Percentiles rank a stretch among this genome's conserved stretches.
phyloP scores from a whole-genome alignment of 2,113 vertebrate genomes.

The Pachycephala philippinensis region DNA sequence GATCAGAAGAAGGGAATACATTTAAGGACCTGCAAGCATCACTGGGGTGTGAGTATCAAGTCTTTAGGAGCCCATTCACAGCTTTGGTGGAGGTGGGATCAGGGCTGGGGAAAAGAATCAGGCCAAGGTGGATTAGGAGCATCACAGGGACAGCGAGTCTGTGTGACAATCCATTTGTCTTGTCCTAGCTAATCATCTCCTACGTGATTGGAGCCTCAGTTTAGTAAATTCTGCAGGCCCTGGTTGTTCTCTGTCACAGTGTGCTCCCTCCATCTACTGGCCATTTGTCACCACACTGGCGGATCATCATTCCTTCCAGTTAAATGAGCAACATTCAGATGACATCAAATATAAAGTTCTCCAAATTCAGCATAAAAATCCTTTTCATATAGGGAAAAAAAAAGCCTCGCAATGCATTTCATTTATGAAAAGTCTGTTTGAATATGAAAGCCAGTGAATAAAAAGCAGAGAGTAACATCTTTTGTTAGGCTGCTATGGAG shows the following conservation, averaged over 20 bases:
- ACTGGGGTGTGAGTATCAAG: not conserved
- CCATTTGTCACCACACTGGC: not conserved
- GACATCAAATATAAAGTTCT: not conserved
- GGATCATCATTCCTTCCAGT: not conserved
- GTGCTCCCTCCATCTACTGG: constrained; percentile 15
- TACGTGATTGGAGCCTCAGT: not conserved
- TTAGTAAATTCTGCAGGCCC: not conserved
- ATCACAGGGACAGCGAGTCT: not conserved
- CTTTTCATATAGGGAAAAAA: not conserved
- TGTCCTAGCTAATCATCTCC: not conserved
- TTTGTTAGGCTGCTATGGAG: not conserved
- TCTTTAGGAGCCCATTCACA: not conserved
- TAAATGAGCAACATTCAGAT: not conserved
- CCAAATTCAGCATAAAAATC: not conserved
- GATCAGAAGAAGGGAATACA: not conserved
- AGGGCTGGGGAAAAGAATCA: not conserved
- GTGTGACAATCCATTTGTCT: not conserved
- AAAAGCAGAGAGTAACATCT: not conserved
- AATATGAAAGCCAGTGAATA: not conserved
- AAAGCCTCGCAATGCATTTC: not conserved
- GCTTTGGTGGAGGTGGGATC: not conserved
- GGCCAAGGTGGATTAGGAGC: not conserved
- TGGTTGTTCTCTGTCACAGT: not conserved
- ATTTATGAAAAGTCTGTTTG: not conserved
- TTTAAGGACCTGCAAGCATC: not conserved